Evolutionary conservation across 2,888 invertebrate genomes (phyloP), one percentile per base, ranked within the genome.

Genomic region (Calliopum simillimum): DNA sequence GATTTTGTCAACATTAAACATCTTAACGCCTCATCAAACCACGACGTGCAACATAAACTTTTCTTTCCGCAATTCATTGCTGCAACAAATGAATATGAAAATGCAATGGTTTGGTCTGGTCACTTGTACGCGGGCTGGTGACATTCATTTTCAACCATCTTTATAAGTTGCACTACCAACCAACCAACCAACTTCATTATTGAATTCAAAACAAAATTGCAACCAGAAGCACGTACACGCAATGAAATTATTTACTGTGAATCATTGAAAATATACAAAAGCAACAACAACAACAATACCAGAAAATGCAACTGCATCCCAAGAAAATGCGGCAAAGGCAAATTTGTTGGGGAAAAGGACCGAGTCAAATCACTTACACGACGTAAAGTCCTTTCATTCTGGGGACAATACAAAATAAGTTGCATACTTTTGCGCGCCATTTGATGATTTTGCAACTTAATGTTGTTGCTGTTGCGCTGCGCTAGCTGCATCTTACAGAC

Each of bases 11-110:
- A 59, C 47, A 23, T 41, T 46, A 23, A 14, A 25, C 51, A 51
- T n/a, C 64, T 51, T 43, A 64, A 51, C 64, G 64, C 64, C 49
- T 64, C 64, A 49, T 64, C 64, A 51, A 43, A 19, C 64, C n/a
- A 16, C 64, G 41, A 51, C 59, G 59, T 59, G 59, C 59, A n/a
- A 16, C 41, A 41, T 33, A 33, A 33, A 6, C 8, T 33, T 33
- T 33, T 4, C 33, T 33, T 33, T 4, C 12, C 21, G n/a, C 23
- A 53, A 23, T 12, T 44, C 41, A 19, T 16, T 43, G 19, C 59
- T 33, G 14, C 44, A 43, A 19, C 46, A 59, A 23, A 44, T 43
- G 46, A 43, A 21, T 47, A 19, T 23, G 23, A 33, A 21, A 59
- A 41, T 44, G 43, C 16, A 59, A 44, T 43, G 19, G n/a, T 33